Evolutionary conservation across 1,140 invertebrate genomes (phyloP).

Genomic region (Neodiprion pinetum): DNA sequence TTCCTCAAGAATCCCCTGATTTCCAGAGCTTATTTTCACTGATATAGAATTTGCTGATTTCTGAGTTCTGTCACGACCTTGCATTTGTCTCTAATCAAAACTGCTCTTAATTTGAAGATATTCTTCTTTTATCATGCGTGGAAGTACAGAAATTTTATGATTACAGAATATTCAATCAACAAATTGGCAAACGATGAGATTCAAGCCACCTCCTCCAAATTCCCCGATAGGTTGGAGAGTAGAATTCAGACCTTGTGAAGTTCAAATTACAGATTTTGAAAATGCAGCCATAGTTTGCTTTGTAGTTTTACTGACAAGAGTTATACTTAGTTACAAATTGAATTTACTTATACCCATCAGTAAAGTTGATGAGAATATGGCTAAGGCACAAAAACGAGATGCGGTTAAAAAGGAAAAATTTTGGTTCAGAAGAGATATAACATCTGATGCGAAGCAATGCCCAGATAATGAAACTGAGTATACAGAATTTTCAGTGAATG

Average conservation of each 20-base stretch:
- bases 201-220: constrained; percentile 96
- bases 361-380: constrained; percentile 99
- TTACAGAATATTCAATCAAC: constrained; percentile 98
- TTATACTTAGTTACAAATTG: constrained; percentile 95
- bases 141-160: not conserved
- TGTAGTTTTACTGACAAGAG: constrained; percentile 94
- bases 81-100: no score
- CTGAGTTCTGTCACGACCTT: constrained; percentile 19
- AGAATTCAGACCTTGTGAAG: constrained; percentile 98
- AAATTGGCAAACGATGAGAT: constrained; percentile 99
- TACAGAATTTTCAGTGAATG: constrained; percentile 86
- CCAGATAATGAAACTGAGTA: constrained; percentile 60
- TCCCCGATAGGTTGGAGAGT: constrained; percentile 98
- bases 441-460: constrained; percentile 56
- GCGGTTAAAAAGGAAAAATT: constrained; percentile 85
- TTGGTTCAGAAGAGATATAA: constrained; percentile 89
- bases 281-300: constrained; percentile 99
- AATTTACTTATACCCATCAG: constrained; percentile 98
- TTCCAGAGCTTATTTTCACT: not conserved
- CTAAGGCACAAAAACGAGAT: constrained; percentile 88
- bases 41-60: constrained; percentile 16
- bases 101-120: no score
- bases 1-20: no score
- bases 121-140: no score
- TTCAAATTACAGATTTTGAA: constrained; percentile 99